Evolutionary conservation across 1,140 invertebrate genomes (phyloP).

Genomic region (Saccostrea glomerata): DNA sequence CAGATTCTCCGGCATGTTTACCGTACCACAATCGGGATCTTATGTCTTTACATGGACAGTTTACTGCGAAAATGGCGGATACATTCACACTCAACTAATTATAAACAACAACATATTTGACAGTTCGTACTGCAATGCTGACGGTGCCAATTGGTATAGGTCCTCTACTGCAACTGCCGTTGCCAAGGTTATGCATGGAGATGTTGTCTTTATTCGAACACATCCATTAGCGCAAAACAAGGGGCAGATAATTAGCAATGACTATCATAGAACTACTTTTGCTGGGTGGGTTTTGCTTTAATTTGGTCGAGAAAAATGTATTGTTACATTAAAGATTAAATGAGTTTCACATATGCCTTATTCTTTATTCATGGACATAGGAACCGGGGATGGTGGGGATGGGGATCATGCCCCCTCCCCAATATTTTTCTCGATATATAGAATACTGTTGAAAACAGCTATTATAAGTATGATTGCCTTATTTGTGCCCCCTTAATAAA

Average conservation of each 20-base stretch:
- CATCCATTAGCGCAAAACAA: not conserved
- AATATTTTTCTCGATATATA: too few relatives aligned
- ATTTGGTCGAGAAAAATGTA: not conserved
- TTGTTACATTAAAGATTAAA: too few relatives aligned
- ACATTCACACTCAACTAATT: not conserved
- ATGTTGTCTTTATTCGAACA: not conserved
- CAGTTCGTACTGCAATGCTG: conserved; percentile 1
- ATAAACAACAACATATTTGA: not conserved
- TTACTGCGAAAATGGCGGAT: not conserved
- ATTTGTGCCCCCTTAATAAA: too few relatives aligned
- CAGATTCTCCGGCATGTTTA: conserved; percentile 38
- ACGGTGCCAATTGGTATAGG: not conserved
- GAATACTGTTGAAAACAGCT: too few relatives aligned
- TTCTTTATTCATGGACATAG: too few relatives aligned
- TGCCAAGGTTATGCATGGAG: not conserved
- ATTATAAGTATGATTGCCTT: too few relatives aligned
- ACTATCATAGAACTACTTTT: not conserved
- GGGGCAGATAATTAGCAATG: not conserved
- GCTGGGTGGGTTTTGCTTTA: not conserved
- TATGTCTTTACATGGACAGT: conserved; percentile 31
- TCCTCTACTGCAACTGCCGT: not conserved
- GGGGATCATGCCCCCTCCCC: too few relatives aligned
- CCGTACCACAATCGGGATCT: not conserved
- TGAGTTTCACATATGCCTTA: too few relatives aligned
- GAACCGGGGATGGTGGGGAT: too few relatives aligned